Conservation (phyloP, 2,888 invertebrate genomes). For the Malthinus seriepunctatus region DNA sequence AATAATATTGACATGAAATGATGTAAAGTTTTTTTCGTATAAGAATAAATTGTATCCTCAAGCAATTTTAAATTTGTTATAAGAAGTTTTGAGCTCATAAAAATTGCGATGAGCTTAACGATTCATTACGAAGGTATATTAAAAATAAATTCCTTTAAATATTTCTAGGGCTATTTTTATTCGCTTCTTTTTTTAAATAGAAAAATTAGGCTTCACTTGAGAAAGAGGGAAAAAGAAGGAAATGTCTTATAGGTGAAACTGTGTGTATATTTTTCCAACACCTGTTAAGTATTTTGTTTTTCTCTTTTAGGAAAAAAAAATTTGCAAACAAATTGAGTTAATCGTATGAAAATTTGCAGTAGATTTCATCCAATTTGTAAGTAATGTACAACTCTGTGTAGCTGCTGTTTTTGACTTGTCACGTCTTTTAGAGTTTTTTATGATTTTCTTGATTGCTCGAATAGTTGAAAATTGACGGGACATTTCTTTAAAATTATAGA, state of each 20-base stretch:
- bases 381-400: slow-evolving; percentile 22
- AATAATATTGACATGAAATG: slow-evolving; percentile 32
- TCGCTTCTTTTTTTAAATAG: not conserved
- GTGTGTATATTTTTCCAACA: slow-evolving; percentile 26
- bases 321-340: slow-evolving; percentile 32
- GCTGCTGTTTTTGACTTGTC: slow-evolving; percentile 30
- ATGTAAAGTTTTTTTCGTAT: slow-evolving; percentile 30
- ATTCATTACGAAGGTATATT: slow-evolving; percentile 30
- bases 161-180: slow-evolving; percentile 19
- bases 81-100: slow-evolving; percentile 30
- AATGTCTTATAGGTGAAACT: slow-evolving; percentile 9
- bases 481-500: slow-evolving; percentile 11
- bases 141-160: slow-evolving; percentile 27
- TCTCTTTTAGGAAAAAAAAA: slow-evolving; percentile 2
- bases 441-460: slow-evolving; percentile 19
- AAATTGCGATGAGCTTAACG: slow-evolving; percentile 31
- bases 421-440: slow-evolving; percentile 28
- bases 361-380: slow-evolving; percentile 29
- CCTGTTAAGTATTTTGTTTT: slow-evolving; percentile 28
- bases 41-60: slow-evolving; percentile 32
- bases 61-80: slow-evolving; percentile 34
- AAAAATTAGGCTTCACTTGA: not conserved
- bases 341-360: slow-evolving; percentile 31
- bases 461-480: slow-evolving; percentile 21
- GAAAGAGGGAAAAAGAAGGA: slow-evolving; percentile 13